Conservation (phyloP, 1,140 invertebrate species). For the Nixonia krombeini region DNA sequence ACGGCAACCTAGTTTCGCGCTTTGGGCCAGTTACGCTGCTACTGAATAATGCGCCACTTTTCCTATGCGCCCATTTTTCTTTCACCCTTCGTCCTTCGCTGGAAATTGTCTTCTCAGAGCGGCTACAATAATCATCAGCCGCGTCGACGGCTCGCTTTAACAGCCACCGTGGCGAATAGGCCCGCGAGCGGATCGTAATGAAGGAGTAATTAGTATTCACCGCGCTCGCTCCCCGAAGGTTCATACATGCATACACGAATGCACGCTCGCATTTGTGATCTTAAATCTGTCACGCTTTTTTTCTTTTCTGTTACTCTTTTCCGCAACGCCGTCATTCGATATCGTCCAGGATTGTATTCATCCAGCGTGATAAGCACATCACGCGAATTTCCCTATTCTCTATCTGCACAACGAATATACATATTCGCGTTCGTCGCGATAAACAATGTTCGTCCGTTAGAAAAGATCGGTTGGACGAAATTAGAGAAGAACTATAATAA, state of each 20-base stretch:
- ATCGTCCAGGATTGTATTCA: too few species aligned
- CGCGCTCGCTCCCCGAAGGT: neutral
- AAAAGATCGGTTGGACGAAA: too few species aligned
- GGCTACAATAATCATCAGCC: constrained; percentile 14
- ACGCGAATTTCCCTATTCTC: too few species aligned
- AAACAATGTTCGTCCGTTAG: too few species aligned
- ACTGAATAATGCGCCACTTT: constrained; percentile 29
- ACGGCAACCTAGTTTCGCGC: constrained; percentile 29
- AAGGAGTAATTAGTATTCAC: constrained; percentile 40
- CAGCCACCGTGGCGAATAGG: constrained; percentile 20
- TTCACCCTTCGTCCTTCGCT: neutral
- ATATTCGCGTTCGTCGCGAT: too few species aligned
- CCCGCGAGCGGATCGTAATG: constrained; percentile 32
- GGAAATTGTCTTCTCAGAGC: constrained; percentile 1
- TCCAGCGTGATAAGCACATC: too few species aligned
- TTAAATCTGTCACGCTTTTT: too few species aligned
- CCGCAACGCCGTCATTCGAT: too few species aligned
- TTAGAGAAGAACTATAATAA: too few species aligned
- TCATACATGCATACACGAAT: constrained; percentile 8
- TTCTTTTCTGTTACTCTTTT: constrained; percentile 9
- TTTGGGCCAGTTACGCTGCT: constrained; percentile 12
- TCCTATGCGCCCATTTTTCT: constrained; percentile 15
- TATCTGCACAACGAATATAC: too few species aligned
- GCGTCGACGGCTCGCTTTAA: constrained; percentile 8
- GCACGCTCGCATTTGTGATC: too few species aligned